Conservation (phyloP, 1,140 invertebrate genomes). For the Drosophila virilis region DNA sequence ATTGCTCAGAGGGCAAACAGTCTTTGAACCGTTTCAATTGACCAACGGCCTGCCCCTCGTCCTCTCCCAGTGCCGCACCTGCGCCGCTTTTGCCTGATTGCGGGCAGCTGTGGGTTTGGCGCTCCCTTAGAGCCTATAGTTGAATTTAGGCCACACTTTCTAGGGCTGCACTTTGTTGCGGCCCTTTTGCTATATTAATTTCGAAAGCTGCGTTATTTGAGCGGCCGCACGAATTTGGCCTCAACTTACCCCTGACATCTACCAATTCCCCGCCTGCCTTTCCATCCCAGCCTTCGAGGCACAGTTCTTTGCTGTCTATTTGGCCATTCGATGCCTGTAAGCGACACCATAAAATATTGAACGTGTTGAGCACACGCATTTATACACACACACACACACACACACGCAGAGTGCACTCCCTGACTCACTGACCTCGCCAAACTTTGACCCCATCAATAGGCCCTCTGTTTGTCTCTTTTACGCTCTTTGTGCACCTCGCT, state of each 20-base stretch:
- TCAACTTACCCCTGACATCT: slow-evolving; percentile 12
- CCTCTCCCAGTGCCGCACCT: neutral
- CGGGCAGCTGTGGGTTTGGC: neutral
- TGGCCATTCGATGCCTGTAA: slow-evolving; percentile 63
- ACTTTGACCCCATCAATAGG: slow-evolving; percentile 50
- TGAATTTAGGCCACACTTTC: slow-evolving; percentile 26
- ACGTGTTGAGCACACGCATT: slow-evolving; percentile 55
- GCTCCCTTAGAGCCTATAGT: slow-evolving; percentile 17
- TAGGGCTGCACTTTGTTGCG: slow-evolving; percentile 31
- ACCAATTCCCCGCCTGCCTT: neutral
- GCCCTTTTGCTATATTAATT: slow-evolving; percentile 58
- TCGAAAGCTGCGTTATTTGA: slow-evolving; percentile 60
- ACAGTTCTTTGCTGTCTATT: slow-evolving; percentile 49
- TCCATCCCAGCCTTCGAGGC: slow-evolving; percentile 7
- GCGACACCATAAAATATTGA: slow-evolving; percentile 81
- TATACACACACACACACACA: slow-evolving; percentile 27
- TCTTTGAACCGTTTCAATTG: slow-evolving; percentile 79
- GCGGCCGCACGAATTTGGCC: slow-evolving; percentile 37
- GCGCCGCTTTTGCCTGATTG: slow-evolving; percentile 25
- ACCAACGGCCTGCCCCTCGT: slow-evolving; percentile 40
- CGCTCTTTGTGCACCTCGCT: slow-evolving; percentile 2
- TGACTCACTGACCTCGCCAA: slow-evolving; percentile 62
- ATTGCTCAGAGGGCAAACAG: slow-evolving; percentile 50
- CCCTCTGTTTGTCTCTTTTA: slow-evolving; percentile 11
- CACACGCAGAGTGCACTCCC: slow-evolving; percentile 38